phyloP scores from a whole-genome alignment of 2,113 vertebrate species.

The Eretmochelys imbricata region DNA sequence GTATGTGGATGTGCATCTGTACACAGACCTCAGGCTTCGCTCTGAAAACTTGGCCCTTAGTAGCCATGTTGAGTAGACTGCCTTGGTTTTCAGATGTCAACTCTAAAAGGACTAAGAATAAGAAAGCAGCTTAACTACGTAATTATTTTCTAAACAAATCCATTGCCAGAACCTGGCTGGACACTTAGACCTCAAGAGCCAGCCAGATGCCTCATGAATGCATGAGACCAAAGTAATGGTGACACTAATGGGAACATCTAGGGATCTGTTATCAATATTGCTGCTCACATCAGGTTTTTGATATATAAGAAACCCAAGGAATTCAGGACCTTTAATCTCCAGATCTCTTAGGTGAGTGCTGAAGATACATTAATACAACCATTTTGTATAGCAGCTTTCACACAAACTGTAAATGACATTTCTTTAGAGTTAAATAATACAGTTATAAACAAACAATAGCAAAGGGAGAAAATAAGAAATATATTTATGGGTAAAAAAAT shows the following conservation, averaged over 20 bases:
- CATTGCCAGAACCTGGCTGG: neutral
- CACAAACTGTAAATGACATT: neutral
- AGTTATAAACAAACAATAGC: neutral
- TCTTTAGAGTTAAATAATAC: neutral
- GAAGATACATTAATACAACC: rapidly evolving
- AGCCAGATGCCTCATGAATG: neutral
- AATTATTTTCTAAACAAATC: neutral
- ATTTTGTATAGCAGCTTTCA: rapidly evolving
- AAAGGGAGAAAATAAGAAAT: neutral
- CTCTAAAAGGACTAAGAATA: neutral
- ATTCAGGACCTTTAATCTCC: rapidly evolving
- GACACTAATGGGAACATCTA: neutral
- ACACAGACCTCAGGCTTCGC: neutral
- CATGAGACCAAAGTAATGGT: rapidly evolving
- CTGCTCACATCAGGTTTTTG: neutral
- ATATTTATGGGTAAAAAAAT: neutral
- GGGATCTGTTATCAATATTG: neutral
- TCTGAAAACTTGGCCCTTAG: rapidly evolving
- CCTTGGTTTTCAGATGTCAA: rapidly evolving
- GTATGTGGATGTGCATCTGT: rapidly evolving
- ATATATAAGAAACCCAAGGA: rapidly evolving
- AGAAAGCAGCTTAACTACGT: neutral
- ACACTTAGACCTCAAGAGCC: neutral
- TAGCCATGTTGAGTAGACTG: neutral
- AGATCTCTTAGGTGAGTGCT: rapidly evolving